Evolutionary conservation across 1,140 invertebrate species (phyloP), one percentile per base, ranked within the genome.

Genomic region (Hylaeus anthracinus): DNA sequence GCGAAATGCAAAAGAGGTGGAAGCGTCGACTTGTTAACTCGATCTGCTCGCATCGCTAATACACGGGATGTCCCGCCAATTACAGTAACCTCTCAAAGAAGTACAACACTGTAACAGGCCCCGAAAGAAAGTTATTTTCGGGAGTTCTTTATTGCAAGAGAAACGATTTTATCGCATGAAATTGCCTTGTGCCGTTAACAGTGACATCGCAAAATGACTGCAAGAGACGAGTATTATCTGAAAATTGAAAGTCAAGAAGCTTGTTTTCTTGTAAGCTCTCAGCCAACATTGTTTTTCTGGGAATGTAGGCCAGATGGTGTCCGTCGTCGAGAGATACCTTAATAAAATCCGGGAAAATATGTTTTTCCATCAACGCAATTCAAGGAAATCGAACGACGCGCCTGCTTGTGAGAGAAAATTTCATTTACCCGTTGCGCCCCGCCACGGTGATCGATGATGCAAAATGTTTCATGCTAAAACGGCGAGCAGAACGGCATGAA

Each of bases 341-440:
- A 65, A 79, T 79, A 79, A 72, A 72, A 71, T 64, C 51, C 26
- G 10, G 61, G 48, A 45, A 64, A 64, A 79, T 63, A 72, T 79
- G 70, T 72, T 79, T 79, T 63, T 41, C 48, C 64, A 26, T 79
- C 41, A 60, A 12, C 26, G 10, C 65, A n/a, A 72, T 45, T 2
- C n/a, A 48, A 53, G 69, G 45, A 48, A 72, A 77, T 64, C 56
- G 66, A 37, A 60, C 15, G 9, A 66, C 39, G 43, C 74, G n/a
- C 51, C 53, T 45, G 65, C n/a, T 39, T n/a, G 8, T 9, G 1
- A 51, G 26, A 48, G 58, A 58, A 41, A 78, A 67, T 56, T 61
- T 71, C 48, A 71, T 71, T 78, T 78, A 58, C 63, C 1, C 15
- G 12, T 1, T 53, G 6, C 10, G 2, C n/a, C 3, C 3, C 37